phyloP scores from a whole-genome alignment of 2,888 invertebrate genomes.

The Tigriopus californicus region DNA sequence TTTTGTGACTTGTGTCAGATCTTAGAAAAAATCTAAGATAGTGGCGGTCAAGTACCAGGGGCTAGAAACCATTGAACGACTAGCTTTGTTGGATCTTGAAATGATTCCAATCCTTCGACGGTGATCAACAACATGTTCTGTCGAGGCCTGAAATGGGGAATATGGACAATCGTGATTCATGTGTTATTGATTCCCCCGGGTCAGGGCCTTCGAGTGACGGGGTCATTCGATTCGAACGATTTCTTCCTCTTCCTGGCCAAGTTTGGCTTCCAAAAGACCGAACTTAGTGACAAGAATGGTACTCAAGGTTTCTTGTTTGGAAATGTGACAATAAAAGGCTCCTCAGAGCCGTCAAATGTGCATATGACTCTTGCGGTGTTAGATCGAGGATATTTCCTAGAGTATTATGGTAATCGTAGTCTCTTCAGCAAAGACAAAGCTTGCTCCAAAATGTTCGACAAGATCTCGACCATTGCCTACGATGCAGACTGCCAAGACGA shows the following conservation, averaged over 20 bases:
- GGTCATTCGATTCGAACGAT: too few species aligned
- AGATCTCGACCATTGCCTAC: slow-evolving; percentile 59
- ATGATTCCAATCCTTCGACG: too few species aligned
- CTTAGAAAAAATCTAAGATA: too few species aligned
- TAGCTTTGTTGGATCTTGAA: too few species aligned
- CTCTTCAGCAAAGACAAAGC: slow-evolving; percentile 45
- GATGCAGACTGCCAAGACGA: slow-evolving; percentile 59
- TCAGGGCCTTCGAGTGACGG: too few species aligned
- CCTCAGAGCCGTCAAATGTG: slow-evolving; percentile 18
- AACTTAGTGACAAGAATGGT: slow-evolving; percentile 58
- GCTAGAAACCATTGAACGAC: too few species aligned
- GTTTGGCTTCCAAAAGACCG: slow-evolving; percentile 92
- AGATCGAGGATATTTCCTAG: slow-evolving; percentile 67
- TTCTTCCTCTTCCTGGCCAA: slow-evolving; percentile 82
- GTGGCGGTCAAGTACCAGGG: too few species aligned
- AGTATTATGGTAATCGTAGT: slow-evolving; percentile 64
- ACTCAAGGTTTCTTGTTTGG: slow-evolving; percentile 92
- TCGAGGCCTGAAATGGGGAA: too few species aligned
- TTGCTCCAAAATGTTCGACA: slow-evolving; percentile 68
- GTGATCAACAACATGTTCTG: too few species aligned
- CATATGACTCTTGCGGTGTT: slow-evolving; percentile 71
- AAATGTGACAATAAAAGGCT: slow-evolving; percentile 55
- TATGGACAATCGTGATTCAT: too few species aligned
- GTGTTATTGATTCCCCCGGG: too few species aligned
- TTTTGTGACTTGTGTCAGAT: too few species aligned